These are phyloP conservation scores for Rhinophrynus dorsalis DNA, from an alignment of 2,797 vertebrate genomes.

Conservation along the genomic window DNA sequence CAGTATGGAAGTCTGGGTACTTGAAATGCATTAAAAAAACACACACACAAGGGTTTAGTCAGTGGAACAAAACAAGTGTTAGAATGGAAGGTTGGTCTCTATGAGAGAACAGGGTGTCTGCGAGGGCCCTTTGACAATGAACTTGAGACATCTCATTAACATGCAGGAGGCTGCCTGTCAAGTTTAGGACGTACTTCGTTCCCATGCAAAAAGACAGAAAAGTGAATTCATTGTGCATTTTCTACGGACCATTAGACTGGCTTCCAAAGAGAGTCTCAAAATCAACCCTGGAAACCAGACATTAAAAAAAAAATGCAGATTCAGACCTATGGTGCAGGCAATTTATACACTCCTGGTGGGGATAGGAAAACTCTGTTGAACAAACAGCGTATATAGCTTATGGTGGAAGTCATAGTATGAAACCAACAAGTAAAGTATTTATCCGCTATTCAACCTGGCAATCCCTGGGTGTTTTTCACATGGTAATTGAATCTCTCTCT, in stretches of 20 bases:
- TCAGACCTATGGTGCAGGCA: background rate
- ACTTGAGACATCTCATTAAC: constrained; percentile 80
- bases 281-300: constrained; percentile 66
- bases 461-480: constrained; percentile 13
- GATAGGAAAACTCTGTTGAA: constrained; percentile 65
- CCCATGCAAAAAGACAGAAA: constrained; percentile 72
- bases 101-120: constrained; percentile 32
- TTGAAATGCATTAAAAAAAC: constrained; percentile 42
- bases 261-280: constrained; percentile 63
- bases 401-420: background rate
- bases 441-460: background rate
- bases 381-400: background rate
- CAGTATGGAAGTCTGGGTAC: constrained; percentile 34
- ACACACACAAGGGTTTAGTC: constrained; percentile 32
- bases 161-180: constrained; percentile 73
- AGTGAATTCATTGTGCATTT: constrained; percentile 65
- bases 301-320: constrained; percentile 43
- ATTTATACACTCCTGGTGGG: constrained; percentile 25
- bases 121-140: constrained; percentile 72
- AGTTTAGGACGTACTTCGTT: constrained; percentile 71
- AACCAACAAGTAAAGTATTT: background rate
- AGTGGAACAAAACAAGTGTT: constrained; percentile 38
- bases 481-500: constrained; percentile 4
- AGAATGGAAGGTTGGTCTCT: constrained; percentile 28
- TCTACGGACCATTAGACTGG: constrained; percentile 71